Conservation (phyloP, 2,888 invertebrate genomes). For the Therioaphis trifolii region DNA sequence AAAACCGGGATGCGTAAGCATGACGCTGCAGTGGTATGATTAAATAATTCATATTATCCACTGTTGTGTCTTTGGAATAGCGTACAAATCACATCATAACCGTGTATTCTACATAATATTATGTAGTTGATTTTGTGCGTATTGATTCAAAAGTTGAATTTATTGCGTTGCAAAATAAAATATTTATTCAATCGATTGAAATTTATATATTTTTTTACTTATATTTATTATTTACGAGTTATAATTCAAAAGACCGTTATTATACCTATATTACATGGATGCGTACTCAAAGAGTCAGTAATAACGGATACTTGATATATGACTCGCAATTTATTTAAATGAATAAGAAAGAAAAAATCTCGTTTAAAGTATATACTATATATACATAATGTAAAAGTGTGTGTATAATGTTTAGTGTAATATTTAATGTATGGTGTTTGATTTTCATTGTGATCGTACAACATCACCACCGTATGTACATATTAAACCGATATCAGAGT, state of each 20-base stretch:
- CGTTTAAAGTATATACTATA: not conserved
- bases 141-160: not conserved
- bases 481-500: not conserved
- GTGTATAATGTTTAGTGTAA: not conserved
- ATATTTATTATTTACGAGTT: conserved; percentile 3
- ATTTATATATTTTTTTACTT: not conserved
- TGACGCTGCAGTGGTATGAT: too few relatives aligned
- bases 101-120: not conserved
- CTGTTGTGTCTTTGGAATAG: too few relatives aligned
- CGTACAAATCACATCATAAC: too few relatives aligned
- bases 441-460: not conserved
- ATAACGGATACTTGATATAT: conserved; percentile 28
- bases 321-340: not conserved
- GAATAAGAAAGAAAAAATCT: not conserved
- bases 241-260: conserved; percentile 31
- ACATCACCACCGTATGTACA: too few relatives aligned
- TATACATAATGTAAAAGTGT: not conserved
- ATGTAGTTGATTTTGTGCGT: too few relatives aligned
- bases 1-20: too few relatives aligned
- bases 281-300: conserved; percentile 4
- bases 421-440: not conserved
- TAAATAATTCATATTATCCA: too few relatives aligned
- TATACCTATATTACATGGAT: too few relatives aligned
- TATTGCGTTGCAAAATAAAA: not conserved
- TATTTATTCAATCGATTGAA: not conserved